These are phyloP conservation scores for Syncerus caffer DNA, from an alignment of 2,797 vertebrate genomes.

Conservation along the genomic window DNA sequence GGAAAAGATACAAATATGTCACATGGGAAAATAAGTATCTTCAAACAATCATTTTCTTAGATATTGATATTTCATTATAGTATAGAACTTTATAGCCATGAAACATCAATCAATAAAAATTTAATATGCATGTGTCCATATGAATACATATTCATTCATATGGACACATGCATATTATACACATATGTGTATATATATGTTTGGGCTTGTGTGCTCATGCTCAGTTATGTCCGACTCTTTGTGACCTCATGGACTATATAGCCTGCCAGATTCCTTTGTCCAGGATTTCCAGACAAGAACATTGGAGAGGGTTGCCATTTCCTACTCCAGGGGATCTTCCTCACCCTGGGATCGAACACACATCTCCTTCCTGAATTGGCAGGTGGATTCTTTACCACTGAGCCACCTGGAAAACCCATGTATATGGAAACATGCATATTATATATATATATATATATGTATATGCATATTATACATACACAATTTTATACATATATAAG, in stretches of 20 bases:
- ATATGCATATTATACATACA: background rate
- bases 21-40: background rate
- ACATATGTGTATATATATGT: background rate
- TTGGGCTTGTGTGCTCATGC: background rate
- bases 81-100: background rate
- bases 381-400: background rate
- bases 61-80: background rate
- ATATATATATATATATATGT: background rate
- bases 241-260: background rate
- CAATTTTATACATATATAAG: background rate
- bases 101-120: background rate
- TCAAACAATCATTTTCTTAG: background rate
- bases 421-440: background rate
- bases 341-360: fast-evolving
- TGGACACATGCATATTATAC: background rate
- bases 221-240: background rate
- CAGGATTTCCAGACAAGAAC: background rate
- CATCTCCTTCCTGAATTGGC: background rate
- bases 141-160: background rate
- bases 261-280: background rate
- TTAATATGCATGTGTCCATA: background rate
- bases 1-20: background rate
- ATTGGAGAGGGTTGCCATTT: background rate
- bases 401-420: background rate
- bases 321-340: background rate